Evolutionary conservation across 2,113 vertebrate species (phyloP).

Genomic region (Misgurnus mizolepis): DNA sequence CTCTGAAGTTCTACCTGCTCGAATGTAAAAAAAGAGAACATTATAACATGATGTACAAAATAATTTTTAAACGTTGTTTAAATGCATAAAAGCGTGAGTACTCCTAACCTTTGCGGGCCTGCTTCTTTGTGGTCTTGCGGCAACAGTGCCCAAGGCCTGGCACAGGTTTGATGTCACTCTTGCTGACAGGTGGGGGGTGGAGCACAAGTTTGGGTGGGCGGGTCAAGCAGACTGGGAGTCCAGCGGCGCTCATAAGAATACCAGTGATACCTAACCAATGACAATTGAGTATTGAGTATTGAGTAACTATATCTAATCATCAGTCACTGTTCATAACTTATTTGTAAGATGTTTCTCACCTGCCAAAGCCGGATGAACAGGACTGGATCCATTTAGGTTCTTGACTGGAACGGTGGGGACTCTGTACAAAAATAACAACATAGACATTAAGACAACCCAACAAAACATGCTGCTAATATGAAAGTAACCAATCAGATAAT

Average conservation of each 20-base stretch:
- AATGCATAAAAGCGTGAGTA: not conserved
- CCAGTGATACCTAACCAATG: conserved; percentile 85
- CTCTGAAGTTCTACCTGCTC: conserved; percentile 87
- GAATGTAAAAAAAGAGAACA: not conserved
- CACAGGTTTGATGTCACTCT: conserved; percentile 92
- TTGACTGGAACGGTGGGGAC: conserved; percentile 94
- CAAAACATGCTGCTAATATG: not conserved
- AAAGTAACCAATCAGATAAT: not conserved
- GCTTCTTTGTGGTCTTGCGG: conserved; percentile 94
- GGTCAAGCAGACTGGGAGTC: conserved; percentile 91
- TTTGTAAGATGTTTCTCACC: conserved; percentile 68
- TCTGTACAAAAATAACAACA: conserved; percentile 63
- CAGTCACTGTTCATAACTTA: not conserved
- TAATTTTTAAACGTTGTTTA: not conserved
- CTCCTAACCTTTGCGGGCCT: conserved; percentile 86
- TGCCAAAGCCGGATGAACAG: conserved; percentile 89
- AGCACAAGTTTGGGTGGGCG: conserved; percentile 91
- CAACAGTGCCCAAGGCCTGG: conserved; percentile 90
- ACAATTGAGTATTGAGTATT: not conserved
- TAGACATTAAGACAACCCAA: not conserved
- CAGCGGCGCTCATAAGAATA: conserved; percentile 92
- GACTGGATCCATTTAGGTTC: conserved; percentile 91
- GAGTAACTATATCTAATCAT: not conserved
- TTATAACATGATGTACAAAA: not conserved
- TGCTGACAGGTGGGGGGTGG: conserved; percentile 92